These are phyloP conservation scores for Cheirogaleus major DNA, from an alignment of 2,797 vertebrate genomes.

Conservation along the genomic window DNA sequence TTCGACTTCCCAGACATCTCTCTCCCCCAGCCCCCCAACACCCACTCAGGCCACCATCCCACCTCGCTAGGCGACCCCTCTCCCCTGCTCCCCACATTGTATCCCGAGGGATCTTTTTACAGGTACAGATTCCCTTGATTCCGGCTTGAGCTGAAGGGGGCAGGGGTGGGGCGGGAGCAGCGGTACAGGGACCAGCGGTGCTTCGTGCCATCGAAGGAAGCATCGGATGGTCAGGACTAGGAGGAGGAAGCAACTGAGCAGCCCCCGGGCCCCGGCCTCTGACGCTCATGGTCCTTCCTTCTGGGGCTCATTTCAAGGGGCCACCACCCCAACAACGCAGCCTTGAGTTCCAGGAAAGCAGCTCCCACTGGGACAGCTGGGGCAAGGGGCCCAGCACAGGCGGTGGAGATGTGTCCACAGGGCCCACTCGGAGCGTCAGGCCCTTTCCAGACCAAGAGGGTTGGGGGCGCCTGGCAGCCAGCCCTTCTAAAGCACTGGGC, in stretches of 20 bases:
- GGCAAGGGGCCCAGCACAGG: neutral
- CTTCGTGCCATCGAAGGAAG: neutral
- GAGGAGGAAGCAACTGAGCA: neutral
- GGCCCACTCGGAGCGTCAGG: no score
- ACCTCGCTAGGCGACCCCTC: neutral
- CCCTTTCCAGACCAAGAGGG: neutral
- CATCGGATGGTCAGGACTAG: neutral
- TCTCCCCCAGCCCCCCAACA: neutral
- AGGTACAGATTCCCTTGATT: no score
- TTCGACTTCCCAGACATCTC: no score
- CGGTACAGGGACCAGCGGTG: no score
- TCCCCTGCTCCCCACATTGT: neutral
- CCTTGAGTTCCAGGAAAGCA: no score
- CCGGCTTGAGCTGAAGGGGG: no score
- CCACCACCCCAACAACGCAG: neutral
- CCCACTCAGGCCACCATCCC: neutral
- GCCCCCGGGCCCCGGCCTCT: neutral
- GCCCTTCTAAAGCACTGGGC: neutral
- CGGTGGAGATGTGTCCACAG: accelerated
- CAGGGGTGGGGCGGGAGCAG: no score
- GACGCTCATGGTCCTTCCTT: neutral
- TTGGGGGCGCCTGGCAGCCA: neutral
- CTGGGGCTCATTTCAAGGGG: neutral
- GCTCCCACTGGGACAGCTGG: neutral
- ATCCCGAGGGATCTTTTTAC: neutral